Conservation (phyloP, 2,113 vertebrate species). For the Equus quagga region DNA sequence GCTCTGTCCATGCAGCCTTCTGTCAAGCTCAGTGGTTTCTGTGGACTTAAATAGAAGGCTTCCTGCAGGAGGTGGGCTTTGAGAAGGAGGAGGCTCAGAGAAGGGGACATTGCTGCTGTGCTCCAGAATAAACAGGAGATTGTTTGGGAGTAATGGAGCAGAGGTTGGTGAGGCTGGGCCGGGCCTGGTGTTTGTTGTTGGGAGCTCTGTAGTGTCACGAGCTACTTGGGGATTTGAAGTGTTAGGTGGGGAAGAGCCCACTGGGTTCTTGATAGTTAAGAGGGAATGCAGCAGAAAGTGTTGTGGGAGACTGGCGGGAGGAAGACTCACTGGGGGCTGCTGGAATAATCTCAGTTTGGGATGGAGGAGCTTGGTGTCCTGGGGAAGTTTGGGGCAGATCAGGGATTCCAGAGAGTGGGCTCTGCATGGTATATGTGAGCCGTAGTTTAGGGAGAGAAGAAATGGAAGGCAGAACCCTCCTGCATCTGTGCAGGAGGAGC, state of each 20-base stretch:
- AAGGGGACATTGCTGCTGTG: not conserved
- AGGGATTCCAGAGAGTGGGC: not conserved
- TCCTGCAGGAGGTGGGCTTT: not conserved
- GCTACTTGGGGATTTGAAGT: not conserved
- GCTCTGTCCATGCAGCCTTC: not conserved
- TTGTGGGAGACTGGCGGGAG: not conserved
- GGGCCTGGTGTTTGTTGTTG: not conserved
- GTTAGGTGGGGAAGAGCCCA: not conserved
- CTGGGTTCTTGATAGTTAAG: not conserved
- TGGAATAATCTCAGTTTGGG: not conserved
- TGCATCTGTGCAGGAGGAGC: not conserved
- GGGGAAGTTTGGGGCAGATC: not conserved
- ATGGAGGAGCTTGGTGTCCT: not conserved
- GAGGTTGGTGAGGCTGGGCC: not conserved
- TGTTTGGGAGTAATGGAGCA: not conserved
- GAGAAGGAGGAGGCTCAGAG: not conserved
- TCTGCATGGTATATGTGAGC: not conserved
- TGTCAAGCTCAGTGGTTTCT: constrained; percentile 7
- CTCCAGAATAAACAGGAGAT: not conserved
- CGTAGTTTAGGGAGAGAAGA: not conserved
- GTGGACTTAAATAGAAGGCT: not conserved
- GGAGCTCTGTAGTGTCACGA: not conserved
- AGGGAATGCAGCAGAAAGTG: not conserved
- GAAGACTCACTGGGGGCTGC: not conserved
- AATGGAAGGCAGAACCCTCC: not conserved